These are phyloP conservation scores for Geopemphigus sp. DNA, from an alignment of 1,140 invertebrate species.

Conservation along the genomic window DNA sequence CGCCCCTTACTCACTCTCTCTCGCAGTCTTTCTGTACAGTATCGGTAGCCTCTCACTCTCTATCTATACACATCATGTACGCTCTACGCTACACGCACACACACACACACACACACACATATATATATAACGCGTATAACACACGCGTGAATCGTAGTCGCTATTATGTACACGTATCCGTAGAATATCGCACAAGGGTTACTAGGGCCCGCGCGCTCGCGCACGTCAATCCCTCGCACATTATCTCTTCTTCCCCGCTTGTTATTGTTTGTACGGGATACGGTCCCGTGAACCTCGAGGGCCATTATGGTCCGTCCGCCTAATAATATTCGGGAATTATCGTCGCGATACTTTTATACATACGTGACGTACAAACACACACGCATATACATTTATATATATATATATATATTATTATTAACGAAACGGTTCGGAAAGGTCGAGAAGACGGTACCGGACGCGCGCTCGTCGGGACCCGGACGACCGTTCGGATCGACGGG, in stretches of 20 bases:
- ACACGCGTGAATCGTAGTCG: slow-evolving; percentile 3
- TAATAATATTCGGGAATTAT: neutral
- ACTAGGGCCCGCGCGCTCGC: neutral
- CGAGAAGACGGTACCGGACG: too few relatives aligned
- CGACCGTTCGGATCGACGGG: neutral
- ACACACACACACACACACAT: neutral
- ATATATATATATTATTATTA: neutral
- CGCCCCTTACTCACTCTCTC: too few relatives aligned
- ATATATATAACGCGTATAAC: neutral
- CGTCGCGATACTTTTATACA: too few relatives aligned
- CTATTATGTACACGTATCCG: neutral
- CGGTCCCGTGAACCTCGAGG: slow-evolving; percentile 43
- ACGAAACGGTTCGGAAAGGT: neutral
- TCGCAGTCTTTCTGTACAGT: too few relatives aligned
- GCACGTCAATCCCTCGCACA: slow-evolving; percentile 31
- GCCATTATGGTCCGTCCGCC: slow-evolving; percentile 1
- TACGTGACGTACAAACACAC: neutral
- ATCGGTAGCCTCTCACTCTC: too few relatives aligned
- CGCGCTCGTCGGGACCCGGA: too few relatives aligned
- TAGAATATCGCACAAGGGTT: slow-evolving; percentile 40
- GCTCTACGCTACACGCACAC: too few relatives aligned
- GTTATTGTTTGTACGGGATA: slow-evolving; percentile 44
- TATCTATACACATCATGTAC: neutral
- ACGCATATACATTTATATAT: too few relatives aligned
- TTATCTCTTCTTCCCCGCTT: slow-evolving; percentile 5